Evolutionary conservation across 2,113 vertebrate species (phyloP).

Genomic region (Shinisaurus crocodilurus): DNA sequence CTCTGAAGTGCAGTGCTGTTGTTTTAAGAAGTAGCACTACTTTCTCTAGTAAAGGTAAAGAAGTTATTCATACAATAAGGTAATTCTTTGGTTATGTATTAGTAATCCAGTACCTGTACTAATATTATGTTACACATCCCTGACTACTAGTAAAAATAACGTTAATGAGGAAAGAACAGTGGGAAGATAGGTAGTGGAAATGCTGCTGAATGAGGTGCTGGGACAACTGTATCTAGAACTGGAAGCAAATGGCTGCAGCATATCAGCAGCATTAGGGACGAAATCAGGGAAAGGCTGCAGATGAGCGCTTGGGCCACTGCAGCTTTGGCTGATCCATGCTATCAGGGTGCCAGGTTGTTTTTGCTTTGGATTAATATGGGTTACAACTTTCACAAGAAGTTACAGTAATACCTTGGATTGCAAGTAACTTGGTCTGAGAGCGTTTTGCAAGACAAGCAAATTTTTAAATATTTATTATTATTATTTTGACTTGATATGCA

Average conservation of each 20-base stretch:
- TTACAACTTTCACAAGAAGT: background rate
- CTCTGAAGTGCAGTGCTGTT: background rate
- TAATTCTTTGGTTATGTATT: no score
- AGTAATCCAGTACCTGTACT: no score
- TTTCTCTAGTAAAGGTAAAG: background rate
- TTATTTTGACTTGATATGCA: no score
- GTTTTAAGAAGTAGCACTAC: background rate
- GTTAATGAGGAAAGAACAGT: background rate
- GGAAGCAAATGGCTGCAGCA: no score
- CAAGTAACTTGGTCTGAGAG: no score
- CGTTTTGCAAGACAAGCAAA: no score
- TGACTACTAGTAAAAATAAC: background rate
- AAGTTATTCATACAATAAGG: background rate
- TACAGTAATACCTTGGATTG: no score
- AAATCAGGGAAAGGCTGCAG: background rate
- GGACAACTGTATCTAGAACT: background rate
- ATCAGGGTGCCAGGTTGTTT: background rate
- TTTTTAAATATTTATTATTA: no score
- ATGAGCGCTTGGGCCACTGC: no score
- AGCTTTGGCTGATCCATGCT: background rate
- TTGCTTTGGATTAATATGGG: background rate
- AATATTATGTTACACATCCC: no score
- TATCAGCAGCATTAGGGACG: background rate
- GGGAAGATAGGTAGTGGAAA: background rate
- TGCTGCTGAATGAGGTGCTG: background rate